phyloP scores from a whole-genome alignment of 2,888 invertebrate species.

The Luperina nickerlii region DNA sequence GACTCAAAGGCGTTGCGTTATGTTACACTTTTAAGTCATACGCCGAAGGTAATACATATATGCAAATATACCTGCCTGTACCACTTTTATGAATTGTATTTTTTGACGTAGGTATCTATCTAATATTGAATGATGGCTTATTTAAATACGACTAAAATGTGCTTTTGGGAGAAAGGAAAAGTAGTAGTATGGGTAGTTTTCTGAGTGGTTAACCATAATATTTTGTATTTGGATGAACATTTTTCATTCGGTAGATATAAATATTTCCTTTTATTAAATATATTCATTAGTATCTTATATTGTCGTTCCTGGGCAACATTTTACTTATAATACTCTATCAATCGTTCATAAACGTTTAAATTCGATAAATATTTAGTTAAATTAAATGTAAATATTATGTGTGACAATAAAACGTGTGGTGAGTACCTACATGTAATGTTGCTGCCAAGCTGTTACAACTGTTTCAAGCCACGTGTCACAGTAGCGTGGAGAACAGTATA shows the following conservation, averaged over 20 bases:
- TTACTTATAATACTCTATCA: neutral
- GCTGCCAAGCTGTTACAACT: slow-evolving; percentile 23
- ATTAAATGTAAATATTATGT: neutral
- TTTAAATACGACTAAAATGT: neutral
- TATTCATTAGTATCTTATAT: neutral
- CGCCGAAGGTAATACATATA: slow-evolving; percentile 40
- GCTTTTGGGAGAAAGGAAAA: neutral
- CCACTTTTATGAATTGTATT: slow-evolving; percentile 7
- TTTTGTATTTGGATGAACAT: neutral
- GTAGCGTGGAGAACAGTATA: slow-evolving; percentile 40
- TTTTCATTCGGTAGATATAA: neutral
- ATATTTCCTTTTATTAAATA: neutral
- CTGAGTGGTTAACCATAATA: neutral
- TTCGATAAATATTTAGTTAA: neutral
- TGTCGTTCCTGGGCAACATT: neutral
- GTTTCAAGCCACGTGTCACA: slow-evolving; percentile 51
- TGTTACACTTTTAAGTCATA: slow-evolving; percentile 43
- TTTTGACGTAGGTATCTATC: neutral
- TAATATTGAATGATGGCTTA: neutral
- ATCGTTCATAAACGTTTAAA: neutral
- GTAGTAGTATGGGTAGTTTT: neutral
- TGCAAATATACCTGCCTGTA: slow-evolving; percentile 13
- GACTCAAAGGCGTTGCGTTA: slow-evolving; percentile 41
- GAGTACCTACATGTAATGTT: slow-evolving; percentile 21
- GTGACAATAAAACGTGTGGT: slow-evolving; percentile 18